Base-by-base conservation (phyloP, 2,797 vertebrate species). In the Pangasius mekongensis region DNA sequence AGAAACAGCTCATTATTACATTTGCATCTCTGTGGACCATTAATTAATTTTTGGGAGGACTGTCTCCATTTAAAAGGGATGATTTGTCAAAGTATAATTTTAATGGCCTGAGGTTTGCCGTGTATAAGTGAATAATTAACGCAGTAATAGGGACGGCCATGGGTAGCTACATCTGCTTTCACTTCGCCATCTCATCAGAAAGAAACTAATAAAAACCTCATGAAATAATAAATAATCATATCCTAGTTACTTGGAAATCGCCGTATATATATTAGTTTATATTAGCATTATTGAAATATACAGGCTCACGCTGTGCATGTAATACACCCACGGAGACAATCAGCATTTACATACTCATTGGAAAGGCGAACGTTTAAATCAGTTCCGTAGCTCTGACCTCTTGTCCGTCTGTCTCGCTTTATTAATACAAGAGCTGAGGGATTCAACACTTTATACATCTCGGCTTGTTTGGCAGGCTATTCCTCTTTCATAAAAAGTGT, bases 241-340 rank as follows among this genome's bases (percentile, higher is more conserved):
- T 94, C 87, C 90, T 94, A 95, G 95, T 95, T 95, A 96, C 92
- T 92, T n/a, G 85, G 87, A 92, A 93, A 94, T 94, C 93, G 90
- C 92, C 89, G 86, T 93, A 94, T 94, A 93, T 95, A 94, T 94
- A 93, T 91, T 89, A 95, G 94, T 95, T 91, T 94, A 94, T 94
- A 92, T 95, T 95, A 94, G 94, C 90, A 95, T 95, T 95, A 95
- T 95, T 90, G 93, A 94, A 93, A 95, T 94, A 92, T 92, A 92
- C 91, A 9, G 22, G 9, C 64, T 76, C 30, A 10, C 2, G 20
- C 22, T 62, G 66, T 54, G 56, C 64, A 24, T 27, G 49, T 11
- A 54, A 62, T 62, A 62, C 36, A 30, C 81, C 81, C 24, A 84
- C 30, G 30, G 69, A 84, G 43, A 87, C 54, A 16, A 83, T 71